These are phyloP conservation scores for Urosaurus nigricauda DNA, from an alignment of 2,797 vertebrate species.

Conservation along the genomic window DNA sequence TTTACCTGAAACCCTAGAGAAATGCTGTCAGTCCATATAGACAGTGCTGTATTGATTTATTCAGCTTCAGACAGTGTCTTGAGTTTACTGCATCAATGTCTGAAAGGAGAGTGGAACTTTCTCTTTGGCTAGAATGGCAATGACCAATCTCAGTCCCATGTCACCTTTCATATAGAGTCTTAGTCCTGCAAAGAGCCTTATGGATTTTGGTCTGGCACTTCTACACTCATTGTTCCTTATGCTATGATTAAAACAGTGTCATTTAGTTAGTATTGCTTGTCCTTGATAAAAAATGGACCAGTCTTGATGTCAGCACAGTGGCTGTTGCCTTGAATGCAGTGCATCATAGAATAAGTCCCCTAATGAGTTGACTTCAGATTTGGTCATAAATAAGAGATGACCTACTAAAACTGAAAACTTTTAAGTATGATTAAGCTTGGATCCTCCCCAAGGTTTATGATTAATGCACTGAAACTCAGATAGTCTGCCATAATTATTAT, in stretches of 20 bases:
- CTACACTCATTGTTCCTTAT: neutral
- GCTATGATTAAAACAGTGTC: no score
- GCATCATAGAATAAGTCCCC: no score
- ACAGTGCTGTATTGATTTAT: no score
- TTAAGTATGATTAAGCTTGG: neutral
- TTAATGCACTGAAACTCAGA: neutral
- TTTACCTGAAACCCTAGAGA: no score
- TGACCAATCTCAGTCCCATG: neutral
- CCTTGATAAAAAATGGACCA: slow-evolving; percentile 3
- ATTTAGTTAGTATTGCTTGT: neutral
- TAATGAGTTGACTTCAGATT: neutral
- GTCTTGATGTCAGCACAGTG: neutral
- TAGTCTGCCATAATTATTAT: no score
- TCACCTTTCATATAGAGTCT: neutral
- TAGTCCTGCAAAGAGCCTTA: neutral
- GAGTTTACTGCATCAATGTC: neutral
- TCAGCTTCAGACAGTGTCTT: neutral
- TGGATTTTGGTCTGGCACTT: neutral
- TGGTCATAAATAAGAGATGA: neutral
- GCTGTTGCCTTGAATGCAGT: neutral
- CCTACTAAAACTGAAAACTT: neutral
- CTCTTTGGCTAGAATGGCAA: no score
- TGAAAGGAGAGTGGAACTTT: neutral
- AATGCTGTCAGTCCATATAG: no score
- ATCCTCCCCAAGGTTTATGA: neutral